These are phyloP conservation scores for Mesorhabditis spiculigera DNA, from an alignment of 2,888 invertebrate species.

Conservation along the genomic window DNA sequence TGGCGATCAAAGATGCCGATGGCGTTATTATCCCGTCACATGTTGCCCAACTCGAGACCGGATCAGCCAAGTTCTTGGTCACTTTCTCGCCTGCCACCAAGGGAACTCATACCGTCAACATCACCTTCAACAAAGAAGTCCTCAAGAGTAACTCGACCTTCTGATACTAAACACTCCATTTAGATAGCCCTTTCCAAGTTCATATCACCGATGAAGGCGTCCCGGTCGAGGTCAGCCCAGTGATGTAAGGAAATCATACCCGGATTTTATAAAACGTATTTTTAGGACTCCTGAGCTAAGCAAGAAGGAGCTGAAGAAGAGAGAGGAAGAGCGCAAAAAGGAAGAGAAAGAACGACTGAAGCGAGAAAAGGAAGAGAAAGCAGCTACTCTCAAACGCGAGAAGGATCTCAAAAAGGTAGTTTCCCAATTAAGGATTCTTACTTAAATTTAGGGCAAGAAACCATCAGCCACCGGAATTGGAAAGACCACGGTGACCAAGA, in stretches of 20 bases:
- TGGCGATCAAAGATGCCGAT: conserved; percentile 85
- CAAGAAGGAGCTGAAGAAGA: conserved; percentile 36
- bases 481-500: conserved; percentile 45
- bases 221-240: conserved; percentile 20
- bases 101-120: conserved; percentile 89
- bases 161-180: conserved; percentile 17
- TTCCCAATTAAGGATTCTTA: not conserved
- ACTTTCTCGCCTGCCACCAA: conserved; percentile 91
- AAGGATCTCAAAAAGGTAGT: conserved; percentile 24
- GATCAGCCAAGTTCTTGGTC: conserved; percentile 74
- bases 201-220: conserved; percentile 64
- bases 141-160: conserved; percentile 49
- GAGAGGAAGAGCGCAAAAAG: conserved; percentile 38
- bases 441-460: conserved; percentile 27
- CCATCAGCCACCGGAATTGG: conserved; percentile 12
- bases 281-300: conserved; percentile 25
- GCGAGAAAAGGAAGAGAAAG: conserved; percentile 50
- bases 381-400: conserved; percentile 34
- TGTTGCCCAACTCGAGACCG: conserved; percentile 56
- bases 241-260: not conserved
- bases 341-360: conserved; percentile 46
- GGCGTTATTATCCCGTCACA: conserved; percentile 69
- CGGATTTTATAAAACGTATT: not conserved
- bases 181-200: conserved; percentile 74
- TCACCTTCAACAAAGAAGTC: conserved; percentile 88